Evolutionary conservation across 2,797 vertebrate genomes (phyloP), one percentile per base, ranked within the genome.

Genomic region (Dryobates pubescens): DNA sequence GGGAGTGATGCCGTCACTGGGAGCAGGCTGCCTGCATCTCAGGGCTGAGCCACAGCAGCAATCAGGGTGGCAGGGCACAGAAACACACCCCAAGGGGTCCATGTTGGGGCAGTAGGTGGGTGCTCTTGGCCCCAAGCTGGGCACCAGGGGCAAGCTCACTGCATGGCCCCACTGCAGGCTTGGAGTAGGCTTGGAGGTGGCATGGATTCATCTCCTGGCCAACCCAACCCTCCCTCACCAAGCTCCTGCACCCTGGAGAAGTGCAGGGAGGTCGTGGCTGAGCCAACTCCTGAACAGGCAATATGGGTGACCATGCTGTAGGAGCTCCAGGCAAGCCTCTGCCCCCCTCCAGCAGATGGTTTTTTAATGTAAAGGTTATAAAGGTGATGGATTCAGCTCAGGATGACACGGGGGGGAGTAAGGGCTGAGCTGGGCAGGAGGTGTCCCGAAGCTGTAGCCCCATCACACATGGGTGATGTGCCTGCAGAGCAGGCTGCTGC

Each of bases 101-200:
- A 1, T 0, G 2, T 27, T 23, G 32, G 56, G 30, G 30, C 62
- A 47, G 67, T 32, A 1, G 1, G 16, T 4, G 19, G n/a, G 32
- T 14, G 18, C 23, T 13, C 26, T 8, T 13, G 4, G 30, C 54
- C 38, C 57, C 3, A 12, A 62, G 70, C 54, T 4, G 27, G 26
- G 36, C 17, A 27, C 36, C 10, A 1, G 45, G 43, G 30, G 10
- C 2, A 5, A 59, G 17, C 45, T 27, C 18, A 16, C 38, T 69
- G 19, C 2, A 3, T 0, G 0, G 59, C 34, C 17, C 24, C 0
- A 0, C 34, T 36, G 59, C 17, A 7, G 30, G 49, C 22, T 51
- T 51, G 23, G 49, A 23, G 49, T 51, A 51, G 49, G 49, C 49
- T 51, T 45, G 59, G 27, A 8, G n/a, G 4, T 1, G 10, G 36